Evolutionary conservation across 2,113 vertebrate genomes (phyloP).

Genomic region (Lamprologus callipterus): DNA sequence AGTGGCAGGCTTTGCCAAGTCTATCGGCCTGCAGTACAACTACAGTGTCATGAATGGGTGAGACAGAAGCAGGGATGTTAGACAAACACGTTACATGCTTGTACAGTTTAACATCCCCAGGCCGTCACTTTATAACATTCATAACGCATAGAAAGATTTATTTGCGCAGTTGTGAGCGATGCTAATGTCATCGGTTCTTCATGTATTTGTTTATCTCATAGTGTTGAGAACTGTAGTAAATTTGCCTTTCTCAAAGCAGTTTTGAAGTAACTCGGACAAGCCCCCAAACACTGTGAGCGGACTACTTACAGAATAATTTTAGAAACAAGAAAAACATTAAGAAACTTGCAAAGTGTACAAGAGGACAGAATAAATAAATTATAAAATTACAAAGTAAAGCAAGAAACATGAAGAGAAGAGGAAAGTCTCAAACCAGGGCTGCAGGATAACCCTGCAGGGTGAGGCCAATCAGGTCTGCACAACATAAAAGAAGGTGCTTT

Average conservation of each 20-base stretch:
- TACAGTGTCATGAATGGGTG: conserved; percentile 71
- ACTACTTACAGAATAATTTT: background rate
- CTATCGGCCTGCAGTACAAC: conserved; percentile 67
- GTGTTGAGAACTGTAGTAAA: background rate
- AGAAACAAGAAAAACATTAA: background rate
- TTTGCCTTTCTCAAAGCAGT: background rate
- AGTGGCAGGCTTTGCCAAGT: conserved; percentile 68
- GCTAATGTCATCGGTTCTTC: background rate
- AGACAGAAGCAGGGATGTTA: background rate
- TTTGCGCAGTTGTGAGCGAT: background rate
- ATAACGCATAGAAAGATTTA: background rate
- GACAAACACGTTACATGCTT: accelerated
- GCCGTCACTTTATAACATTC: background rate
- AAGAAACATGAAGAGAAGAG: background rate
- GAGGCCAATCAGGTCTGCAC: background rate
- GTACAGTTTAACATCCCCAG: background rate
- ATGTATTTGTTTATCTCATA: background rate
- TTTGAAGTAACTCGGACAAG: background rate
- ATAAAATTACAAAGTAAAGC: background rate
- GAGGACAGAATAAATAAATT: background rate
- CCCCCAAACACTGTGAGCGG: background rate
- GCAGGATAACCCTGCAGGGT: background rate
- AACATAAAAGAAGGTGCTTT: background rate
- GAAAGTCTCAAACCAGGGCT: background rate
- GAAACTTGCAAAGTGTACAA: background rate